Percentiles rank a stretch among this genome's conserved stretches.
These are phyloP conservation scores for Drosophila prolongata DNA, from an alignment of 2,888 invertebrate genomes.

Conservation along the genomic window DNA sequence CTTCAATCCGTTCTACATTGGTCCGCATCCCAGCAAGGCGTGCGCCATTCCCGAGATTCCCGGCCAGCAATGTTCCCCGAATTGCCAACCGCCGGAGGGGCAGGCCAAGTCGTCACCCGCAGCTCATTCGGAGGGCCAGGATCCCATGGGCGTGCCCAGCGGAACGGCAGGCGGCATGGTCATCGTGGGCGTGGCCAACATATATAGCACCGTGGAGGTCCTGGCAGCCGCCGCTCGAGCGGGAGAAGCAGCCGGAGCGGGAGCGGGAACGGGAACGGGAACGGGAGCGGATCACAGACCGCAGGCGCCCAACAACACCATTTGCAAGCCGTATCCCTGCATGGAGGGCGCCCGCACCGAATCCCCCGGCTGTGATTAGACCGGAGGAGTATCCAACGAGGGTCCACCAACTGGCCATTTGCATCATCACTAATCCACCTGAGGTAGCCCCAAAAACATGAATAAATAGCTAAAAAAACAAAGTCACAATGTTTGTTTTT, in stretches of 20 bases:
- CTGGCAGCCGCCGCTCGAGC: slow-evolving; percentile 11
- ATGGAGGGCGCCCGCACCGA: slow-evolving; percentile 9
- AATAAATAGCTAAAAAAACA: neutral
- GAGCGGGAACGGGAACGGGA: neutral
- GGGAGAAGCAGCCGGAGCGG: neutral
- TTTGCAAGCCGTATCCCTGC: slow-evolving; percentile 19
- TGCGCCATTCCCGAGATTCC: slow-evolving; percentile 26
- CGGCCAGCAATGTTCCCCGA: slow-evolving; percentile 22
- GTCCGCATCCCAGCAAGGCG: slow-evolving; percentile 40
- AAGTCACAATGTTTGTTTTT: neutral
- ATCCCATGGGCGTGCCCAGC: neutral
- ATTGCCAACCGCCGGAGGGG: slow-evolving; percentile 2
- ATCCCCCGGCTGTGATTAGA: neutral
- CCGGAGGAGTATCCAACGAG: neutral
- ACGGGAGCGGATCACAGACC: neutral
- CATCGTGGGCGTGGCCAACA: slow-evolving; percentile 24
- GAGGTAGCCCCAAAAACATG: slow-evolving; percentile 1
- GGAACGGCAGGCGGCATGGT: slow-evolving; percentile 15
- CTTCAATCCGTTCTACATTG: slow-evolving; percentile 47
- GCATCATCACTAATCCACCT: neutral
- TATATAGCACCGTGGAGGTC: slow-evolving; percentile 17
- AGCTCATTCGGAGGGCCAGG: neutral
- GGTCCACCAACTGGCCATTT: neutral
- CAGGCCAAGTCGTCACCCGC: neutral
- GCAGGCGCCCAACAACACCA: neutral